Percentiles rank a stretch among this genome's conserved stretches.
Conservation (phyloP, 2,888 invertebrate species). For the Zhuqinia jingwanae region DNA sequence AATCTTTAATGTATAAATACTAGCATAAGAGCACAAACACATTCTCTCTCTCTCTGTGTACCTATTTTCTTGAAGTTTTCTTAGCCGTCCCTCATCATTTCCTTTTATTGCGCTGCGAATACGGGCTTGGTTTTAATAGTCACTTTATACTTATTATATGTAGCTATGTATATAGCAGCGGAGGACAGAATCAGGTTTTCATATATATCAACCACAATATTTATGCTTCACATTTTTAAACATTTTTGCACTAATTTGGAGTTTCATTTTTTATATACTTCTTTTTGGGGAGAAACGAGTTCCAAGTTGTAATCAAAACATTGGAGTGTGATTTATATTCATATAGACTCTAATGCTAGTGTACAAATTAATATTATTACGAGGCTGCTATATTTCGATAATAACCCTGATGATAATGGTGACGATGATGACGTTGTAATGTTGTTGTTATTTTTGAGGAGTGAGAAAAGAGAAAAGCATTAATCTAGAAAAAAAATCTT, state of each 20-base stretch:
- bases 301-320: slow-evolving; percentile 33
- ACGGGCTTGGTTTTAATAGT: slow-evolving; percentile 24
- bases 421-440: neutral
- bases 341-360: neutral
- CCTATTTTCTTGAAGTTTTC: neutral
- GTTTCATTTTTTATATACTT: neutral
- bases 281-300: slow-evolving; percentile 20
- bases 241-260: slow-evolving; percentile 29
- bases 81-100: neutral
- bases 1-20: slow-evolving; percentile 35
- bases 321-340: neutral
- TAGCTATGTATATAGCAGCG: too few relatives aligned
- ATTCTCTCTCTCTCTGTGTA: too few relatives aligned
- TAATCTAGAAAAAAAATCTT: slow-evolving; percentile 2
- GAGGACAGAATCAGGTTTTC: slow-evolving; percentile 25
- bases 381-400: neutral
- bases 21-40: slow-evolving; percentile 15
- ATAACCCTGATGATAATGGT: neutral
- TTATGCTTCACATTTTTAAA: slow-evolving; percentile 23
- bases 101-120: neutral
- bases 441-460: neutral
- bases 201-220: neutral
- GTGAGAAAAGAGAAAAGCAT: slow-evolving; percentile 2
- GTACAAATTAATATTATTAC: neutral
- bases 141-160: neutral